Evolutionary conservation across 2,797 vertebrate genomes (phyloP), one percentile per base, ranked within the genome.

Genomic region (Ceyx erithaca): DNA sequence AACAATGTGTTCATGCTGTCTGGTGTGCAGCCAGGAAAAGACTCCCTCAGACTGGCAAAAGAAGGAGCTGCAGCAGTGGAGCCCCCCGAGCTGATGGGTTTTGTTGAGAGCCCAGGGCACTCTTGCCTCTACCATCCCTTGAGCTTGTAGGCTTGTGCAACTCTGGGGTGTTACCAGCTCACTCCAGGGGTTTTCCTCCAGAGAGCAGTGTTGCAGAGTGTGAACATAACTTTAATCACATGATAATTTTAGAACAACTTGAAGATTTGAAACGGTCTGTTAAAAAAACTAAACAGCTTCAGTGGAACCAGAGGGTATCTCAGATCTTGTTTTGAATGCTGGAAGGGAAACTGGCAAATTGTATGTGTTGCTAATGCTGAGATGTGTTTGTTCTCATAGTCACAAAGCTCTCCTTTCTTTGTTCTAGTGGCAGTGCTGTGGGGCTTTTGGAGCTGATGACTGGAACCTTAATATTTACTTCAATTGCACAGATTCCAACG

Each of bases 391-490:
- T 67, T 59, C 75, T 77, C 62, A 61, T 31, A 59, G 41, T 49
- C 18, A 33, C 87, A 62, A 33, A 68, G 57, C 81, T 92, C 79
- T 96, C 77, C 41, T 49, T 95, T 76, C 83, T 90, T 96, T 96
- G 31, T 97, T 96, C 87, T 94, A 99, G 99, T 99, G 99, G 99
- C 99, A 99, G 90, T 99, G 99, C 95, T 99, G 99, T 95, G 99
- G 99, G 78, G 99, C 99, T 75, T 99, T 99, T 93, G 99, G 99
- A 94, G 99, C 99, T 4, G 98, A 99, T 52, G 99, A 99, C 97
- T 99, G 99, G 99, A 99, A 99, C 97, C 97, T 99, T 97, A 99
- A 99, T 97, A 99, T 99, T 97, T 99, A 99, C 98, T 99, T 99
- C 96, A 99, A 99, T 97, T 99, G 99, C 98, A 99, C 99, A n/a